Percentiles rank a stretch among this genome's conserved stretches.
Evolutionary conservation across 1,140 invertebrate genomes (phyloP).

Genomic region (Conus betulinus): DNA sequence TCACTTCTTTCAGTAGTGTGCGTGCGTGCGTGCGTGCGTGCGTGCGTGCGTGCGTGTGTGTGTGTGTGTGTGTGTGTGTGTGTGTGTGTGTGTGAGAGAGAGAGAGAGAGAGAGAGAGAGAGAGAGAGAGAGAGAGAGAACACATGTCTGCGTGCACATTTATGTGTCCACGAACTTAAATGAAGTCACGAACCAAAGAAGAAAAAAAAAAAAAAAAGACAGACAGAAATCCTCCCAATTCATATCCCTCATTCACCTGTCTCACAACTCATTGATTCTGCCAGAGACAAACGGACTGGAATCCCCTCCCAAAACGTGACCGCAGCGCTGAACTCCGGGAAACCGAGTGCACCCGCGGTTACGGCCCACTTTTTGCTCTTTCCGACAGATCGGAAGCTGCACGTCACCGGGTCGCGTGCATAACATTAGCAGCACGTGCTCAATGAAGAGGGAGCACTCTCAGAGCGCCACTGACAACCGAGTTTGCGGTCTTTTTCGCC

Average conservation of each 20-base stretch:
- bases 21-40: no score
- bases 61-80: no score
- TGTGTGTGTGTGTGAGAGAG: no score
- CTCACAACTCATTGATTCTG: not conserved
- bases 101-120: no score
- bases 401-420: slow-evolving; percentile 1
- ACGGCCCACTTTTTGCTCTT: not conserved
- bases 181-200: no score
- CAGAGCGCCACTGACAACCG: not conserved
- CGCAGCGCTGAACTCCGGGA: not conserved
- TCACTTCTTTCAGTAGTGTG: no score
- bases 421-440: not conserved
- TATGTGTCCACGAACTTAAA: no score
- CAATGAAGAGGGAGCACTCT: not conserved
- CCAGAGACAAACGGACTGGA: not conserved
- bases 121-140: no score
- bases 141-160: no score
- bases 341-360: not conserved
- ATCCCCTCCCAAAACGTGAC: not conserved
- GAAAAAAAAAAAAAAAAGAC: no score
- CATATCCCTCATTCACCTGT: not conserved
- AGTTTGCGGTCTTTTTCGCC: not conserved
- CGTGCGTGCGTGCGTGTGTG: no score
- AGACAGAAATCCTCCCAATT: no score
- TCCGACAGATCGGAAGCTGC: not conserved